These are phyloP conservation scores for Fragum sueziense DNA, from an alignment of 2,888 invertebrate species.

Conservation along the genomic window DNA sequence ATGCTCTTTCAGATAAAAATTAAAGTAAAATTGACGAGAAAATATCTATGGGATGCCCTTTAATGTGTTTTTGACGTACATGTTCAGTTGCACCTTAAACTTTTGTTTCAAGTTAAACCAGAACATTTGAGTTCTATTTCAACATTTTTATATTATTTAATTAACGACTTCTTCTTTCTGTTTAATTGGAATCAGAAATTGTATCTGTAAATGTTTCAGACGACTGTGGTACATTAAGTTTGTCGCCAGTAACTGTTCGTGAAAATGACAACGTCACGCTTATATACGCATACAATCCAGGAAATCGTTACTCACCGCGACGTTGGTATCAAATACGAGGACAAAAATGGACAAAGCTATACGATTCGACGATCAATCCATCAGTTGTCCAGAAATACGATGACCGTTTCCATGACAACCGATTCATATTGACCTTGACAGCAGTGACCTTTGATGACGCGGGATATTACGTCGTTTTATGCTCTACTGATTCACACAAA, in stretches of 20 bases:
- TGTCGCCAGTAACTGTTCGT: neutral
- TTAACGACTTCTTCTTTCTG: too few species aligned
- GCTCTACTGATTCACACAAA: neutral
- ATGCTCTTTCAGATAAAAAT: too few species aligned
- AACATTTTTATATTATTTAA: too few species aligned
- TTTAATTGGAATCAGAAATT: too few species aligned
- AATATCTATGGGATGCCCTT: too few species aligned
- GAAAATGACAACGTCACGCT: neutral
- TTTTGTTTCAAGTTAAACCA: too few species aligned
- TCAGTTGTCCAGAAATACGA: neutral
- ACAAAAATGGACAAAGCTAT: neutral
- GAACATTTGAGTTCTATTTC: too few species aligned
- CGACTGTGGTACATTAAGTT: neutral
- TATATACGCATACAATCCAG: neutral
- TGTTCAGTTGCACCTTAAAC: too few species aligned
- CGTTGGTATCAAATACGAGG: neutral
- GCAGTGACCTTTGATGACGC: neutral
- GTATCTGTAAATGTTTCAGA: too few species aligned
- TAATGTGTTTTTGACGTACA: too few species aligned
- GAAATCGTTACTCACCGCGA: neutral
- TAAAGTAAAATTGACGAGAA: too few species aligned
- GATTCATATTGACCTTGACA: neutral
- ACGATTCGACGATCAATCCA: neutral
- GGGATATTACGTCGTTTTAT: neutral
- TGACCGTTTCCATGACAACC: slow-evolving; percentile 7